Evolutionary conservation across 2,113 vertebrate genomes (phyloP), one percentile per base, ranked within the genome.

Genomic region (Nicator chloris): DNA sequence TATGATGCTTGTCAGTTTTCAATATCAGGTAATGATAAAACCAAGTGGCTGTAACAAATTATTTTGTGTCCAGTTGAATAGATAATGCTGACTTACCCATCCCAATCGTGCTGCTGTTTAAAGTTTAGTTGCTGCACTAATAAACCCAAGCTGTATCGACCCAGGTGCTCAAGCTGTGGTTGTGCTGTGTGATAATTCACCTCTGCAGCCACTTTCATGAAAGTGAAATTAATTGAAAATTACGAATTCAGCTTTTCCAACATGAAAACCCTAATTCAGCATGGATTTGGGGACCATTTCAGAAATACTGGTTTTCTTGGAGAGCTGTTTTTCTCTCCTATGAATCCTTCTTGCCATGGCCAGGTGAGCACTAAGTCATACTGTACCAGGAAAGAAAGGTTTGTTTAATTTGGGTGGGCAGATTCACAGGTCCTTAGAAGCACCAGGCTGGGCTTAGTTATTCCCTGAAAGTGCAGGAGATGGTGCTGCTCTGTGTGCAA

Each of bases 21-120:
- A 88, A 8, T 88, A 90, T 64, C 88, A 75, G 90, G 80, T 90
- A 78, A 88, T 93, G 81, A 92, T 92, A 87, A 93, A 95, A 91
- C 77, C 90, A 96, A 90, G 95, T 68, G 87, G 57, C 93, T 90
- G 92, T 91, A 87, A 91, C 93, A 91, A 94, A 90, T 95, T 94
- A 91, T 91, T 94, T 97, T 95, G 90, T 89, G 82, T 90, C 82
- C 82, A 75, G 72, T 40, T 86, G 90, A 95, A 90, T 78, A 86
- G 79, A 26, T 93, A 92, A 88, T 56, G 37, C 68, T 45, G 64
- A 68, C 23, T 80, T 70, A 30, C 64, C 86, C 80, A 84, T 81
- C 80, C 90, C 49, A 77, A 81, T 66, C 7, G 2, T 73, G 81
- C 70, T 33, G 11, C 70, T 76, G 40, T 50, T 77, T 69, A n/a